These are phyloP conservation scores for Apocrypta bakeri DNA, from an alignment of 1,140 invertebrate genomes.

Conservation along the genomic window DNA sequence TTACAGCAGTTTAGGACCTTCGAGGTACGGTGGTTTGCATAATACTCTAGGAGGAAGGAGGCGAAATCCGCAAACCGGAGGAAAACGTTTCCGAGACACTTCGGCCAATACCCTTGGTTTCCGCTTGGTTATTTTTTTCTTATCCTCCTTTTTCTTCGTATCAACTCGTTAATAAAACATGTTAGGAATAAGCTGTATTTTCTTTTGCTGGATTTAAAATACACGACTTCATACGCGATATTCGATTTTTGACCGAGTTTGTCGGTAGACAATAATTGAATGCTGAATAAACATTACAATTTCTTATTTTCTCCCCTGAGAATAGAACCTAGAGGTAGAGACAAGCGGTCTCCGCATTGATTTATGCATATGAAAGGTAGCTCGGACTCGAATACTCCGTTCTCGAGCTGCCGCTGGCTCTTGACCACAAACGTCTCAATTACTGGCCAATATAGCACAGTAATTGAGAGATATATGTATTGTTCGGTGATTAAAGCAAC, in stretches of 20 bases:
- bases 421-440: constrained; percentile 45
- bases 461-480: constrained; percentile 4
- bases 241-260: constrained; percentile 3
- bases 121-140: neutral
- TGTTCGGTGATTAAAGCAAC: neutral
- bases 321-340: constrained; percentile 13
- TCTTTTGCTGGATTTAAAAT: neutral
- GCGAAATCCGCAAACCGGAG: neutral
- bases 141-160: neutral
- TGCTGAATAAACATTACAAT: constrained; percentile 13
- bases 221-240: too few species aligned
- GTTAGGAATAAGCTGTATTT: constrained; percentile 33
- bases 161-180: constrained; percentile 33
- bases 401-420: constrained; percentile 28
- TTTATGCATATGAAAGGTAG: constrained; percentile 25
- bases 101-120: neutral
- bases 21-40: neutral
- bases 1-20: neutral
- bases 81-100: constrained; percentile 3
- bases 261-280: neutral
- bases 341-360: constrained; percentile 13
- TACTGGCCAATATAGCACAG: neutral
- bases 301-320: neutral
- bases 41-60: neutral
- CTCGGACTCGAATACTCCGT: constrained; percentile 44